Evolutionary conservation across 2,113 vertebrate species (phyloP), one percentile per base, ranked within the genome.

Genomic region (Butorides virescens): DNA sequence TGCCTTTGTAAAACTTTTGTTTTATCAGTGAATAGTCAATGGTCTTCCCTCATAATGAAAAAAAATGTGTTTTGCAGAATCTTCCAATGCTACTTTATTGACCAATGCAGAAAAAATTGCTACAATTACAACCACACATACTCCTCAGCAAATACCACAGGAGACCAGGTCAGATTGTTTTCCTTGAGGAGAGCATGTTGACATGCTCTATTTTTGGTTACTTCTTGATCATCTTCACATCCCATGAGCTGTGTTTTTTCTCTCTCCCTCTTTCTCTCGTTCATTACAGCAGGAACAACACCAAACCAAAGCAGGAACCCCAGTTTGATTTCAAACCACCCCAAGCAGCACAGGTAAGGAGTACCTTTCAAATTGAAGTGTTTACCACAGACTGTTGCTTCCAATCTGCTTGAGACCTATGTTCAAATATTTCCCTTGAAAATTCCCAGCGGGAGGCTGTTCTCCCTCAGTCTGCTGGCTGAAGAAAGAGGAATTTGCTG

Each of bases 31-130:
- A 61, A 34, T 49, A 81, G 42, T 34, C n/a, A 29, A 7, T 27
- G n/a, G 39, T 74, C 39, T 88, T 88, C 44, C 15, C 50, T 93
- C 47, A 46, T 85, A 96, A 95, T 91, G 56, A 75, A 67, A 91
- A 67, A 67, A 92, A 59, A 9, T 83, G 96, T 93, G n/a, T 75
- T 96, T 97, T 96, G 11, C 98, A 99, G 99, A 99, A 96, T 99
- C 99, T 53, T 99, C 99, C 36, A 99, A 99, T 87, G 99, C 99
- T 30, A 99, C 99, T 65, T 98, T 99, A 98, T 97, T 99, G 98
- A 99, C 99, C 96, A 99, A 99, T n/a, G 99, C 99, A 9, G 99
- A 99, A 98, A 99, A 99, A 98, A 99, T 99, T 19, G 99, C 99
- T 96, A 99, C 99, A 86, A 99, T 99, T 96, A 99, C 99, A 94